Evolutionary conservation across 1,140 invertebrate genomes (phyloP).

Genomic region (Amyelois transitella): DNA sequence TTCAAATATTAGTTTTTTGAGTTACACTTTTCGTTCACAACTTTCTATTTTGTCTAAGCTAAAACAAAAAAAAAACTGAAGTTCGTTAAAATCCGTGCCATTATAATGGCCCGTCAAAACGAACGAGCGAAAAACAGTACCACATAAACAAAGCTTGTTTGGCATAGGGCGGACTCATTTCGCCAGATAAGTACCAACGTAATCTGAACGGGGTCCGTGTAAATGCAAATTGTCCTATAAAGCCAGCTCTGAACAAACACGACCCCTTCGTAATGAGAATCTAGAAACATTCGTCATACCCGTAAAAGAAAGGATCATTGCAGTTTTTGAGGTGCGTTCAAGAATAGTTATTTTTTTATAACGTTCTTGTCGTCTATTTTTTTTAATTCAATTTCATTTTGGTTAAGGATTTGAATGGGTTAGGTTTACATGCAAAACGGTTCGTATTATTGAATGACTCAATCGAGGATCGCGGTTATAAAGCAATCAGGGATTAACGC

Average conservation of each 20-base stretch:
- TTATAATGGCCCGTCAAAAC: conserved; percentile 56
- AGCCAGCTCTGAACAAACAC: conserved; percentile 25
- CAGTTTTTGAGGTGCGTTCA: conserved; percentile 30
- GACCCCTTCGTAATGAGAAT: conserved; percentile 53
- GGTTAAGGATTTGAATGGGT: too few species aligned
- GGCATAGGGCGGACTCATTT: conserved; percentile 52
- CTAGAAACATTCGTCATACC: conserved; percentile 64
- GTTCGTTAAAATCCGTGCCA: not conserved
- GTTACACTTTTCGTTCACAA: too few species aligned
- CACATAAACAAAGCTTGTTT: conserved; percentile 69
- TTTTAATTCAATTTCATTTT: too few species aligned
- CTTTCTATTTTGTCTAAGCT: not conserved
- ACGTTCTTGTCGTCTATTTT: too few species aligned
- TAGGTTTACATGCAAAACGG: too few species aligned
- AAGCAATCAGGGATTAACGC: too few species aligned
- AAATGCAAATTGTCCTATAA: conserved; percentile 74
- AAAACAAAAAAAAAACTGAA: not conserved
- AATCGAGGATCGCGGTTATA: too few species aligned
- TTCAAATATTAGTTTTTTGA: too few species aligned
- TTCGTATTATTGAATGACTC: too few species aligned
- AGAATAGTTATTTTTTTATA: too few species aligned
- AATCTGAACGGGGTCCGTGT: conserved; percentile 70
- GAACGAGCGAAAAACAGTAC: conserved; percentile 61
- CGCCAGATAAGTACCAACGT: conserved; percentile 64
- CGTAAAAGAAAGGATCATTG: conserved; percentile 18